Evolutionary conservation across 2,113 vertebrate genomes (phyloP).

Genomic region (Mesoclemmys tuberculata): DNA sequence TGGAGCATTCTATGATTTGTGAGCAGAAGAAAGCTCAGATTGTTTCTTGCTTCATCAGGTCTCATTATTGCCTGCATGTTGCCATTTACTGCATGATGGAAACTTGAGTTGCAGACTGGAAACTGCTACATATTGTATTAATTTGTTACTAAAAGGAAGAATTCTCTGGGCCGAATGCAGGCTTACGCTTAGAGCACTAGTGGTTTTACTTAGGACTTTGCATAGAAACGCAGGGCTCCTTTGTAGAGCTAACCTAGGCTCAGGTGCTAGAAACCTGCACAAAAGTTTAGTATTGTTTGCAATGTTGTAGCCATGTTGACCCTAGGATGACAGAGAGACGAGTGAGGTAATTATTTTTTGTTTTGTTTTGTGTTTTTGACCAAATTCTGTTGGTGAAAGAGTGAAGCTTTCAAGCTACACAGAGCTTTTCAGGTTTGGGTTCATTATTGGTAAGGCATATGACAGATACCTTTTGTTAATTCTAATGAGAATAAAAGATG

Average conservation of each 20-base stretch:
- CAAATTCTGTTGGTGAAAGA: neutral
- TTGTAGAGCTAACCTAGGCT: neutral
- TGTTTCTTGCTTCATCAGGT: neutral
- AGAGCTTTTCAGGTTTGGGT: neutral
- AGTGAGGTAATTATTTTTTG: neutral
- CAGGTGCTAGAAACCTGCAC: neutral
- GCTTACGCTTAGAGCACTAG: constrained; percentile 14
- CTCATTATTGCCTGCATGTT: neutral
- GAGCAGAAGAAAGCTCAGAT: neutral
- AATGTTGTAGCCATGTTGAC: neutral
- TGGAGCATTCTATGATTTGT: neutral
- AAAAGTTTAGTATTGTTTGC: neutral
- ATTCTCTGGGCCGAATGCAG: neutral
- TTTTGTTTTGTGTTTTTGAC: too few relatives aligned
- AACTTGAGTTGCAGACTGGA: constrained; percentile 20
- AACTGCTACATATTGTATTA: constrained; percentile 25
- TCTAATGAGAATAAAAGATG: neutral
- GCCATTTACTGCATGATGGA: neutral
- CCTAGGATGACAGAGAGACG: neutral
- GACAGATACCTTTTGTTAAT: neutral
- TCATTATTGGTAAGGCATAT: neutral
- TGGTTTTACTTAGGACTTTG: neutral
- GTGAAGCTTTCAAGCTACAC: neutral
- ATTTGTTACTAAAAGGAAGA: neutral
- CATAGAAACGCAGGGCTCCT: neutral